Evolutionary conservation across 2,113 vertebrate genomes (phyloP).

Genomic region (Urocynchramus pylzowi): DNA sequence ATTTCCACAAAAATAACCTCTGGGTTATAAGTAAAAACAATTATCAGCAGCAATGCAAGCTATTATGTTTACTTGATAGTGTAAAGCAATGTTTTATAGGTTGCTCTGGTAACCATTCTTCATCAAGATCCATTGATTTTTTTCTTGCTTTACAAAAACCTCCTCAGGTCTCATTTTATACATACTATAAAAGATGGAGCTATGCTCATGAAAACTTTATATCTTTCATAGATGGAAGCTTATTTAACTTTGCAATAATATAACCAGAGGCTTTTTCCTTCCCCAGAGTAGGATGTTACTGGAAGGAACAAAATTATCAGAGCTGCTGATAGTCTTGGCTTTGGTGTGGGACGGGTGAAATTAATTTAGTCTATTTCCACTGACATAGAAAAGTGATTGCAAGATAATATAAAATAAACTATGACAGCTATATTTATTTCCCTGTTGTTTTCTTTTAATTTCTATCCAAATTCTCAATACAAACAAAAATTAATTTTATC

Average conservation of each 20-base stretch:
- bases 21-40: background rate
- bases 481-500: background rate
- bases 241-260: background rate
- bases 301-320: background rate
- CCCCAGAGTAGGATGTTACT: background rate
- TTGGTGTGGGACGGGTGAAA: background rate
- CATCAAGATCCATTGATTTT: background rate
- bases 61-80: background rate
- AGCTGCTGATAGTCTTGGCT: background rate
- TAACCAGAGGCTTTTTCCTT: background rate
- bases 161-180: background rate
- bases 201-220: background rate
- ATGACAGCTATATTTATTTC: background rate
- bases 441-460: background rate
- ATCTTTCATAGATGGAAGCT: background rate
- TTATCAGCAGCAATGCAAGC: background rate
- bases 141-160: background rate
- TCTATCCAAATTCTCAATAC: background rate
- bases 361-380: background rate
- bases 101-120: background rate
- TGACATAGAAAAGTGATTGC: background rate
- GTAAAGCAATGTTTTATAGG: background rate
- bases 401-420: background rate
- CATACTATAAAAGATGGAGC: background rate
- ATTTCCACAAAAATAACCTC: background rate